These are phyloP conservation scores for Uria lomvia DNA, from an alignment of 2,113 vertebrate species.

Conservation along the genomic window DNA sequence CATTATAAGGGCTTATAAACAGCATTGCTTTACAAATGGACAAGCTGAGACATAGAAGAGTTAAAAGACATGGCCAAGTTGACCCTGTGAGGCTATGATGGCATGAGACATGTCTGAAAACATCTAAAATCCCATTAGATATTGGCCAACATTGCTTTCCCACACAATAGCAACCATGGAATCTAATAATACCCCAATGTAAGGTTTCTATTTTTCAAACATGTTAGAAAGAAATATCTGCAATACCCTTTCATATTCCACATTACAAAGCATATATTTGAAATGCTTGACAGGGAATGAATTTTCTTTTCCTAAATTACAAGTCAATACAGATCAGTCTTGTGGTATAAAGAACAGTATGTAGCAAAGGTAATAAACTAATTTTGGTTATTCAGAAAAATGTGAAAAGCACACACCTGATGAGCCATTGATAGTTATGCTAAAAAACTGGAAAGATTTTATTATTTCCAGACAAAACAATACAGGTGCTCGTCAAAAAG, in stretches of 20 bases:
- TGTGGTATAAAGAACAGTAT: background rate
- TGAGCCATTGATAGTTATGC: background rate
- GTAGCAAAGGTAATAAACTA: background rate
- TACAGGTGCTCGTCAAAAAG: background rate
- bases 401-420: background rate
- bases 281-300: background rate
- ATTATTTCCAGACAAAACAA: background rate
- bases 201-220: background rate
- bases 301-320: background rate
- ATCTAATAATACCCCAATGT: background rate
- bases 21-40: background rate
- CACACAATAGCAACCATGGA: background rate
- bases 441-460: background rate
- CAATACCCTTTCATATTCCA: background rate
- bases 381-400: background rate
- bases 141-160: background rate
- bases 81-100: background rate
- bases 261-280: background rate
- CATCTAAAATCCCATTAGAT: background rate
- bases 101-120: background rate
- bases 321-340: background rate
- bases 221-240: background rate
- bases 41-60: background rate
- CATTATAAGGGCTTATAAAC: background rate
- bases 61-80: background rate